Evolutionary conservation across 2,113 vertebrate genomes (phyloP).

Genomic region (Podarcis raffonei): DNA sequence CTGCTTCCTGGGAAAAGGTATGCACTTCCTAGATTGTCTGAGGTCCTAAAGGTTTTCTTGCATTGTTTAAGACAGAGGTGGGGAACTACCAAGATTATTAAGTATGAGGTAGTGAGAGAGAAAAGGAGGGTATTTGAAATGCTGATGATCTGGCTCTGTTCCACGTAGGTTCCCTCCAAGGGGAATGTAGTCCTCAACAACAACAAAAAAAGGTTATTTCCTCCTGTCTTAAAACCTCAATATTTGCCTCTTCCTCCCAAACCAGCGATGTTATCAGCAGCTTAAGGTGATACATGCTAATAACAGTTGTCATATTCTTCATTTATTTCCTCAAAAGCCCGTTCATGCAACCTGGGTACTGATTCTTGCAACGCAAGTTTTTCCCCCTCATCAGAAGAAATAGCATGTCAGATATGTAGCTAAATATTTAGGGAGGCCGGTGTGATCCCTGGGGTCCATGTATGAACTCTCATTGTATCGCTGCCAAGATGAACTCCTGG

Average conservation of each 20-base stretch:
- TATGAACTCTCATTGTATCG: background rate
- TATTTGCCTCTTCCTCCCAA: background rate
- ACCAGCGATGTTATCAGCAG: background rate
- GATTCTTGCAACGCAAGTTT: background rate
- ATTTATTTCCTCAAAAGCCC: background rate
- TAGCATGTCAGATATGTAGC: background rate
- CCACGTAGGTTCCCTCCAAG: background rate
- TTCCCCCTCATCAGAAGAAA: background rate
- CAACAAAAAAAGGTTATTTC: background rate
- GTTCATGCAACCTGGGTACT: background rate
- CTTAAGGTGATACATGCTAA: background rate
- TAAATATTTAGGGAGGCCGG: background rate
- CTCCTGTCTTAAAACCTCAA: background rate
- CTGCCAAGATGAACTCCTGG: background rate
- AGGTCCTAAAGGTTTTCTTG: background rate
- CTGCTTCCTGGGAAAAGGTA: constrained; percentile 63
- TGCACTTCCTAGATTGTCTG: background rate
- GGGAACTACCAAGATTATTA: background rate
- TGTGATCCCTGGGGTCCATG: background rate
- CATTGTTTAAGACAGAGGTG: background rate
- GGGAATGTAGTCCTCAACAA: background rate
- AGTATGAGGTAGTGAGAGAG: background rate
- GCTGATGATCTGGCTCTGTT: background rate
- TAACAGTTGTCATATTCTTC: background rate
- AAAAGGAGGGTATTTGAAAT: background rate